These are phyloP conservation scores for Stichodactyla helianthus DNA, from an alignment of 64 coral and sea anemone species.

Conservation along the genomic window DNA sequence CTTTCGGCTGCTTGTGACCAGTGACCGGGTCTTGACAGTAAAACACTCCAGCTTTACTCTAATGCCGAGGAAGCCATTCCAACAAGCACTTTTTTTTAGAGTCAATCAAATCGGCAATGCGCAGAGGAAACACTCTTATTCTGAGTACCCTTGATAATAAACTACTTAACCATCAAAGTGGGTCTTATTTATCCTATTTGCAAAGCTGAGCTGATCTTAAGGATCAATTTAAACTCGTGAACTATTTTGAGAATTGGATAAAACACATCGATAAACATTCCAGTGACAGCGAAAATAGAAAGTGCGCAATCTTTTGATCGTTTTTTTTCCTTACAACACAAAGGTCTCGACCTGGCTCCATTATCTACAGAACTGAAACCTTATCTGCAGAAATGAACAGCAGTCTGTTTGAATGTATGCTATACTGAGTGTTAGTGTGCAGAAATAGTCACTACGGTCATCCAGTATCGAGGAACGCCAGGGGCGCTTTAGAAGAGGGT, in stretches of 20 bases:
- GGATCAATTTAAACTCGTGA: not conserved
- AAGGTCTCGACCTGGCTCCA: too few species aligned
- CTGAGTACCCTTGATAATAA: not conserved
- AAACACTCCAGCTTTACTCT: not conserved
- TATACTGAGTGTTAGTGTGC: too few species aligned
- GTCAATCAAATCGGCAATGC: not conserved
- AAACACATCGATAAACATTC: not conserved
- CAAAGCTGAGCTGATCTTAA: not conserved
- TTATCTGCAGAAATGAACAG: too few species aligned
- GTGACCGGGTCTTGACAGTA: not conserved
- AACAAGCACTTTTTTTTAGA: not conserved
- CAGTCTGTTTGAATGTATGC: too few species aligned
- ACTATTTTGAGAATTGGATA: not conserved
- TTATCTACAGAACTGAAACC: too few species aligned
- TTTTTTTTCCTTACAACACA: too few species aligned
- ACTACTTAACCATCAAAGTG: slow-evolving; percentile 6
- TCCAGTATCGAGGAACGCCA: too few species aligned
- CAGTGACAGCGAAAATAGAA: not conserved
- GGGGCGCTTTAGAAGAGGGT: too few species aligned
- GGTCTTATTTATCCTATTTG: slow-evolving; percentile 10
- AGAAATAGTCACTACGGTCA: too few species aligned
- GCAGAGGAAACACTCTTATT: not conserved
- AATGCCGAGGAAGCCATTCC: not conserved
- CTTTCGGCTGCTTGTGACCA: not conserved
- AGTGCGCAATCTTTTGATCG: too few species aligned